Base-by-base conservation (phyloP, 2,888 invertebrate species). In the Cephus rjabovi region DNA sequence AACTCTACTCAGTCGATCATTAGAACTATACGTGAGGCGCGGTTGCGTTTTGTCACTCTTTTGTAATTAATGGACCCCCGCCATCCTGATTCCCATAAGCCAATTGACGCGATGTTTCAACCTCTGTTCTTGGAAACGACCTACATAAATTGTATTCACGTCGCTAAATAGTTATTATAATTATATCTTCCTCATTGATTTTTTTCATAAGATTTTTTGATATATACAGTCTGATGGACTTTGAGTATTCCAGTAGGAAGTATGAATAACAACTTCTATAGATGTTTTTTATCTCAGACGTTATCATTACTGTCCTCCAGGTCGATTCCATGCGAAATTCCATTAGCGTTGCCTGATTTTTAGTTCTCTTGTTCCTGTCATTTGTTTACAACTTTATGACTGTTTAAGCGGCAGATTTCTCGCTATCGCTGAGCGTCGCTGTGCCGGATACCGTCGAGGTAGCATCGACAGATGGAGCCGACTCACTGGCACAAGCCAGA, bases 381-480 rank as follows among this genome's bases (percentile, higher is more conserved):
- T 30, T 31, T 12, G 70, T 56, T 56, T 56, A 56, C 9, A 56
- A 35, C 35, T 35, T 23, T 56, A 40, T 40, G 35, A 74, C 34
- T 30, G 82, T 91, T 93, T 93, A 95, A 82, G 95, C 95, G 68
- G 94, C 93, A 75, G 95, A 92, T 87, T 95, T 95, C 87, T 95
- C 95, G 83, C 94, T 94, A 79, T 95, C 94, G 82, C 92, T 92
- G 75, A 94, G 93, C 74, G 94, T 95, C 77, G 96, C 95, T 77
- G 94, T 94, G 34, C 94, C 95, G 11, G 96, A 95, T 4, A 94
- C 95, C 74, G 94, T 94, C 4, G 96, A 95, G 73, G 93, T 93
- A 34, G 93, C 92, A 82, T 95, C 95, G 78, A 94, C 94, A 6
- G 79, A 82, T 34, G 93, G 92, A 76, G 93, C 92, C n/a, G 88